Percentiles rank a stretch among this genome's conserved stretches.
These are phyloP conservation scores for Drosophila histrio DNA, from an alignment of 2,888 invertebrate species.

Conservation along the genomic window DNA sequence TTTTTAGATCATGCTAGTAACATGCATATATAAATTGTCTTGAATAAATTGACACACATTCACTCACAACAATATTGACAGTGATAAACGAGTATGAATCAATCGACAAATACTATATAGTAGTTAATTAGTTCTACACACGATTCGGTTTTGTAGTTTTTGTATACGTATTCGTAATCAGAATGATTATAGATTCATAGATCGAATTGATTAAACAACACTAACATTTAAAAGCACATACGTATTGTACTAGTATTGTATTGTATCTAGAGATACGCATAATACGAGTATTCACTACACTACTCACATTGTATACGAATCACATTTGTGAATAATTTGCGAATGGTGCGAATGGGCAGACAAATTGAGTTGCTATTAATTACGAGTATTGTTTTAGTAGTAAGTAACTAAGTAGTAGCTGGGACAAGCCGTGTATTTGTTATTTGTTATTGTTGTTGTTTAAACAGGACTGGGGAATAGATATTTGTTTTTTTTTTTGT, in stretches of 20 bases:
- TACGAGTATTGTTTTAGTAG: constrained; percentile 11
- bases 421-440: constrained; percentile 34
- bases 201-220: constrained; percentile 19
- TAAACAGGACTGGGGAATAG: constrained; percentile 9
- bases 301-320: constrained; percentile 45
- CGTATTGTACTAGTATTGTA: constrained; percentile 5
- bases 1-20: too few species aligned
- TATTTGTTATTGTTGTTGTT: background rate
- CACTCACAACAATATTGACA: too few species aligned
- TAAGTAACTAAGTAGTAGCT: constrained; percentile 11
- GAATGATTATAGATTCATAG: constrained; percentile 8
- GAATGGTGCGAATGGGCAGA: constrained; percentile 35
- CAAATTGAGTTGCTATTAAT: constrained; percentile 7
- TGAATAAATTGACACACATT: too few species aligned
- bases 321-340: constrained; percentile 47
- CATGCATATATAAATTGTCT: too few species aligned
- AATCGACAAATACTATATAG: constrained; percentile 21
- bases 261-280: constrained; percentile 21
- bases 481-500: background rate
- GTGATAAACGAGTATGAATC: constrained; percentile 17
- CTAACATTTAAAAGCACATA: constrained; percentile 44
- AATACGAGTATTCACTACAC: constrained; percentile 35
- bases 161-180: background rate
- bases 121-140: constrained; percentile 6
- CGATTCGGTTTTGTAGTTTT: background rate